phyloP scores from a whole-genome alignment of 1,140 invertebrate species.

The Aphaenogaster floridana region DNA sequence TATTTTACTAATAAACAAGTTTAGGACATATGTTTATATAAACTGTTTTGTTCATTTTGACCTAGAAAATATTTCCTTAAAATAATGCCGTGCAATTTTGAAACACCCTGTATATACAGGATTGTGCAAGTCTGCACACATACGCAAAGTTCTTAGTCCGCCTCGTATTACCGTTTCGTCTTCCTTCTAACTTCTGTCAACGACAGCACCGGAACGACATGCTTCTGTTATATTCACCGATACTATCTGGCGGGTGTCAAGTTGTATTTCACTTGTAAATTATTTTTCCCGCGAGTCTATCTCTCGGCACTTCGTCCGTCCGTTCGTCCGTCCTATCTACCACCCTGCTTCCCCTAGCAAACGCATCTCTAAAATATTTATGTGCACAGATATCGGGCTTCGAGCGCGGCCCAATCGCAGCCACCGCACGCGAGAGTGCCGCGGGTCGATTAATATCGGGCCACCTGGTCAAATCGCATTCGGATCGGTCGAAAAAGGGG shows the following conservation, averaged over 20 bases:
- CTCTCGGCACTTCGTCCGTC: slow-evolving; percentile 32
- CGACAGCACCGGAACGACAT: not conserved
- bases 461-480: slow-evolving; percentile 51
- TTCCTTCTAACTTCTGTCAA: not conserved
- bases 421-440: slow-evolving; percentile 25
- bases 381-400: slow-evolving; percentile 54
- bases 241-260: slow-evolving; percentile 50
- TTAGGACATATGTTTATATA: too few species aligned
- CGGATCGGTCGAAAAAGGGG: not conserved
- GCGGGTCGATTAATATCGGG: slow-evolving; percentile 51
- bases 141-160: not conserved
- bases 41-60: too few species aligned
- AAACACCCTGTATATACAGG: too few species aligned
- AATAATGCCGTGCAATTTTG: too few species aligned
- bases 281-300: slow-evolving; percentile 55
- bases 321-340: slow-evolving; percentile 29
- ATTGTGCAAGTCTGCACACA: not conserved
- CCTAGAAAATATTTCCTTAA: too few species aligned
- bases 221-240: slow-evolving; percentile 11
- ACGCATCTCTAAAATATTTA: slow-evolving; percentile 61
- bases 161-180: not conserved
- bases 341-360: slow-evolving; percentile 6
- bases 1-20: too few species aligned
- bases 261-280: slow-evolving; percentile 63
- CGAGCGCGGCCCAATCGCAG: slow-evolving; percentile 26